A percentile compares a stretch with the other conserved stretches of the same genome.
Conservation (phyloP, 2,888 invertebrate species). For the Ennomos erosarius region DNA sequence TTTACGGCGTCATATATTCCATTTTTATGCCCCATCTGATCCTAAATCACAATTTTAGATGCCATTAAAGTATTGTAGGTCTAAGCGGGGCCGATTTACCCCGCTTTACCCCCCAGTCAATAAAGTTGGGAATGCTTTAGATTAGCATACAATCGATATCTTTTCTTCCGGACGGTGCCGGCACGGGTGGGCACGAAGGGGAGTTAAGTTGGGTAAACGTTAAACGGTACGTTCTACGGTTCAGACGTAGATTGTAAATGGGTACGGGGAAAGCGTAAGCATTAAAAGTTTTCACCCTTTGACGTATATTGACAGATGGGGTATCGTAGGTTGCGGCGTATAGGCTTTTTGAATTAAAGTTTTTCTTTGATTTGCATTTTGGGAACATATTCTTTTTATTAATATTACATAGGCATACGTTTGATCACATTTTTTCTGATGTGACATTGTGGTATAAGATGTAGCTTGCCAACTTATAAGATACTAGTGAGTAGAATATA, state of each 20-base stretch:
- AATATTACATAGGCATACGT: too few relatives aligned
- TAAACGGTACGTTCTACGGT: conserved; percentile 4
- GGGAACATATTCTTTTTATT: too few relatives aligned
- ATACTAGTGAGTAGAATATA: too few relatives aligned
- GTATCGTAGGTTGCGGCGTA: too few relatives aligned
- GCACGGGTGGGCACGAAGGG: conserved; percentile 31
- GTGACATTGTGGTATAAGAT: too few relatives aligned
- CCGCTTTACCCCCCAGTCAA: too few relatives aligned
- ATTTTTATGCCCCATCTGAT: conserved; percentile 28
- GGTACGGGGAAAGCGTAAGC: conserved; percentile 38
- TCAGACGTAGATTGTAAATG: conserved; percentile 30
- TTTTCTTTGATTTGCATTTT: too few relatives aligned
- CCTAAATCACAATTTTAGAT: conserved; percentile 28
- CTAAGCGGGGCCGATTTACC: conserved; percentile 55
- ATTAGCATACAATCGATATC: conserved; percentile 78
- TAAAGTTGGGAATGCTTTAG: conserved; percentile 57
- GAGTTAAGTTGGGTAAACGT: conserved; percentile 15
- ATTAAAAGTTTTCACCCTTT: too few relatives aligned
- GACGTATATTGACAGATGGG: too few relatives aligned
- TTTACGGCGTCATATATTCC: conserved; percentile 32
- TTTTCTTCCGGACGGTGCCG: conserved; percentile 60
- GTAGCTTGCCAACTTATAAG: too few relatives aligned
- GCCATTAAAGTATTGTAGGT: conserved; percentile 42
- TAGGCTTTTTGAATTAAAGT: too few relatives aligned
- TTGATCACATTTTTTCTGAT: too few relatives aligned